Conservation (phyloP, 2,888 invertebrate species). For the Parascotia fuliginaria region DNA sequence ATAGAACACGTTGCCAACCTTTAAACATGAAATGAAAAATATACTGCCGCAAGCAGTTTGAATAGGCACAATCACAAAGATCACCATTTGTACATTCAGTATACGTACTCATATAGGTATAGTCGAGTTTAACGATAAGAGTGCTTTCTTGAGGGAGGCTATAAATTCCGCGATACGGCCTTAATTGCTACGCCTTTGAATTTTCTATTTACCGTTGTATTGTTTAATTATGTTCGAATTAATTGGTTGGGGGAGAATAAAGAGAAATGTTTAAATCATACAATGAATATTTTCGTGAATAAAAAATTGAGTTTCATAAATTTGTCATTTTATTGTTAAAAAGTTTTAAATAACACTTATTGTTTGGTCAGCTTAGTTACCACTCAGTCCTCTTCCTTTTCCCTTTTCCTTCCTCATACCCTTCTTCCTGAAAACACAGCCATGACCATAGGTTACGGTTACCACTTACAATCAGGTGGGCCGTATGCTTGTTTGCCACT, state of each 20-base stretch:
- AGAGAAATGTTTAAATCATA: conserved; percentile 5
- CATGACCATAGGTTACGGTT: too few relatives aligned
- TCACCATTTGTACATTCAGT: conserved; percentile 8
- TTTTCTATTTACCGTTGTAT: conserved; percentile 41
- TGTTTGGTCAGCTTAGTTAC: too few relatives aligned
- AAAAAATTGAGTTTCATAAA: background rate
- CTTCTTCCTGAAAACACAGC: too few relatives aligned
- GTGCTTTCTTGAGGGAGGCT: conserved; percentile 29
- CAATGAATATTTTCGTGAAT: background rate
- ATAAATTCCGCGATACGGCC: conserved; percentile 40
- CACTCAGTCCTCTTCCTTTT: too few relatives aligned
- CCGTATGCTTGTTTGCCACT: too few relatives aligned
- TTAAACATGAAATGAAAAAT: too few relatives aligned
- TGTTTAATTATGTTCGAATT: conserved; percentile 33
- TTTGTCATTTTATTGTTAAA: too few relatives aligned
- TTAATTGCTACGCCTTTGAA: conserved; percentile 41
- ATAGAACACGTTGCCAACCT: too few relatives aligned
- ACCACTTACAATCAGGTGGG: too few relatives aligned
- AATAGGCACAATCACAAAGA: background rate
- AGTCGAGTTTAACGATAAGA: conserved; percentile 39
- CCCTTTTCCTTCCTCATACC: too few relatives aligned
- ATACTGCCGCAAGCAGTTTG: too few relatives aligned
- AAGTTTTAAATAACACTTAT: too few relatives aligned
- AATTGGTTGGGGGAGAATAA: conserved; percentile 22
- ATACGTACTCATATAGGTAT: conserved; percentile 9